Percentiles rank a stretch among this genome's conserved stretches.
Evolutionary conservation across 2,888 invertebrate genomes (phyloP).

Genomic region (Choristoneura rosaceana): DNA sequence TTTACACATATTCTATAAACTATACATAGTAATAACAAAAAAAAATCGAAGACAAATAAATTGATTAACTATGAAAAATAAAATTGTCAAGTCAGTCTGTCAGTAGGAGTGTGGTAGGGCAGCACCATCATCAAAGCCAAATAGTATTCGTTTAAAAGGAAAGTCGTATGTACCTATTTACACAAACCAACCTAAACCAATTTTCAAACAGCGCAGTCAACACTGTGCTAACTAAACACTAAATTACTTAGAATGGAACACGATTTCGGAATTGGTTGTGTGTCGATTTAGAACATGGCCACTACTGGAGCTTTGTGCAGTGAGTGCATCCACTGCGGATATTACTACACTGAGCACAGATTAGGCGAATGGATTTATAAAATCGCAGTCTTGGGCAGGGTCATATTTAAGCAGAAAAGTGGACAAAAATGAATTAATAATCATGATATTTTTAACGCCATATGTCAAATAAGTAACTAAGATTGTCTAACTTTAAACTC

Average conservation of each 20-base stretch:
- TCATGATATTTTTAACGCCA: neutral
- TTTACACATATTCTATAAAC: too few relatives aligned
- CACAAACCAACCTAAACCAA: constrained; percentile 2
- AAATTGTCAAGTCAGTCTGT: too few relatives aligned
- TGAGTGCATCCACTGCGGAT: constrained; percentile 30
- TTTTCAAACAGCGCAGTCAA: constrained; percentile 17
- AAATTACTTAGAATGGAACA: constrained; percentile 39
- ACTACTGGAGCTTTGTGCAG: constrained; percentile 28
- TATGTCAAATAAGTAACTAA: neutral
- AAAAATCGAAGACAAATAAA: too few relatives aligned
- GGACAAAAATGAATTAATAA: neutral
- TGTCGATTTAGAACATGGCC: constrained; percentile 37
- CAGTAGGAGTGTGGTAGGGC: too few relatives aligned
- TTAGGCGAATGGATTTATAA: constrained; percentile 18
- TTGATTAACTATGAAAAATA: too few relatives aligned
- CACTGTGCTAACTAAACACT: constrained; percentile 30
- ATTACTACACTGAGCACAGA: constrained; percentile 15
- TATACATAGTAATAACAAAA: too few relatives aligned
- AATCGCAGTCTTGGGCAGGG: constrained; percentile 6
- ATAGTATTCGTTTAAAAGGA: too few relatives aligned
- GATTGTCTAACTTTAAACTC: neutral
- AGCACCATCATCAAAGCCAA: too few relatives aligned
- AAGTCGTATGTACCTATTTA: neutral
- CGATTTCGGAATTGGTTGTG: constrained; percentile 38
- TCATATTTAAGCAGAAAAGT: neutral